Evolutionary conservation across 1,140 invertebrate genomes (phyloP).

Genomic region (Caenorhabditis latens): DNA sequence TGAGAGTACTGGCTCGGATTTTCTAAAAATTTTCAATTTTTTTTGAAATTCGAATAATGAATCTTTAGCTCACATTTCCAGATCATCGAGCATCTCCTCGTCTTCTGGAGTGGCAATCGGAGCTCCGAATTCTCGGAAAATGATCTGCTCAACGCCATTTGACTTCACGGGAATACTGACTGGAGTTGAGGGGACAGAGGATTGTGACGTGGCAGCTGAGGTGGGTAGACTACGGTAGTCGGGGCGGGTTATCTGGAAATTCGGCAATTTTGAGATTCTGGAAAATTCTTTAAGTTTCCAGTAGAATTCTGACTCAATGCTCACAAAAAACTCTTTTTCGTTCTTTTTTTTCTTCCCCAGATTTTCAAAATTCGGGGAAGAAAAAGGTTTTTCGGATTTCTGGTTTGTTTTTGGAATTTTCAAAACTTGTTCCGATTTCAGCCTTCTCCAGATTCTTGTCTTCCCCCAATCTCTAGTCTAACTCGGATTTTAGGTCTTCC

Average conservation of each 20-base stretch:
- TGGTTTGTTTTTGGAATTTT: too few species aligned
- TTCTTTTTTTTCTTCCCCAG: too few species aligned
- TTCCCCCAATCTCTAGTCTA: too few species aligned
- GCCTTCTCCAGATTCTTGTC: too few species aligned
- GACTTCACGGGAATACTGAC: not conserved
- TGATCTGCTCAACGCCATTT: not conserved
- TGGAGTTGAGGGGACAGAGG: constrained; percentile 22
- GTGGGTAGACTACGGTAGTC: constrained; percentile 45
- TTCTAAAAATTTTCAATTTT: not conserved
- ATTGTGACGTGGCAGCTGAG: constrained; percentile 37
- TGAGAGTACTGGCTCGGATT: constrained; percentile 31
- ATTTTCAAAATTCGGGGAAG: too few species aligned
- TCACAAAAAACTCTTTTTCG: too few species aligned
- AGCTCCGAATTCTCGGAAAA: constrained; percentile 32
- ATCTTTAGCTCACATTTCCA: constrained; percentile 8
- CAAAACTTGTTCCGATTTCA: too few species aligned
- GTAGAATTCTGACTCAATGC: not conserved
- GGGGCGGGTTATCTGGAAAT: constrained; percentile 20
- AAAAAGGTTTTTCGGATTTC: too few species aligned
- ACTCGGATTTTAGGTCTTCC: too few species aligned
- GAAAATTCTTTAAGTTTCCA: too few species aligned
- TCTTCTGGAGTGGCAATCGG: constrained; percentile 44
- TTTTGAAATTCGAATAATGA: not conserved
- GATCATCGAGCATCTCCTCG: constrained; percentile 34
- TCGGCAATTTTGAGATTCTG: not conserved